Evolutionary conservation across 2,888 invertebrate genomes (phyloP), one percentile per base, ranked within the genome.

Genomic region (Limnephilus lunatus): DNA sequence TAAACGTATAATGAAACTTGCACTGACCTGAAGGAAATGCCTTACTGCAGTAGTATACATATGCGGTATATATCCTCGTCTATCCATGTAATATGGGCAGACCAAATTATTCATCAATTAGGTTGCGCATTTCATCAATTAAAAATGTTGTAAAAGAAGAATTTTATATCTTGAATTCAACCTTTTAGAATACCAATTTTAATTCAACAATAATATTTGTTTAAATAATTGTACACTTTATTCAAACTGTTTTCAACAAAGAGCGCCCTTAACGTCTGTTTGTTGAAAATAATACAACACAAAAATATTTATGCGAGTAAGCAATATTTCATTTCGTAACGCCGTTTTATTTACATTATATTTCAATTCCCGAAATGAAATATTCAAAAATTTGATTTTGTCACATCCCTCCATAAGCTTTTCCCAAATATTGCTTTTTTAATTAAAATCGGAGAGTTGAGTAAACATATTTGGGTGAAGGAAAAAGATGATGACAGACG

Each of bases 361-460:
- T 68, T 68, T 68, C 68, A 68, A 68, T 68, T 68, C 68, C 68
- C 68, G 68, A 68, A 68, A 68, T 68, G 68, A 68, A 68, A 68
- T 68, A 25, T 68, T 68, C 25, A 25, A 25, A 68, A 68, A 68
- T 68, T 68, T 68, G 68, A 68, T 68, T 68, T n/a, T 68, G 68
- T 68, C 68, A 68, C 68, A 68, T 68, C 68, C 68, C 9, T 68
- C n/a, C 68, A 68, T 68, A 68, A 68, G 68, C 68, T 68, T 68
- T 25, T 68, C 25, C 68, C 68, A 68, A 68, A 68, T 68, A 68
- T 68, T 68, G 25, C 68, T 68, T 68, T 68, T 68, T 68, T 68
- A 68, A 68, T 68, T 68, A 68, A 68, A 68, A 68, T 68, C 9
- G n/a, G 68, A 68, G 68, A 68, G 68, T 68, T 68, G 25, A 68